These are phyloP conservation scores for Triplophysa rosa DNA, from an alignment of 2,113 vertebrate genomes.

Conservation along the genomic window DNA sequence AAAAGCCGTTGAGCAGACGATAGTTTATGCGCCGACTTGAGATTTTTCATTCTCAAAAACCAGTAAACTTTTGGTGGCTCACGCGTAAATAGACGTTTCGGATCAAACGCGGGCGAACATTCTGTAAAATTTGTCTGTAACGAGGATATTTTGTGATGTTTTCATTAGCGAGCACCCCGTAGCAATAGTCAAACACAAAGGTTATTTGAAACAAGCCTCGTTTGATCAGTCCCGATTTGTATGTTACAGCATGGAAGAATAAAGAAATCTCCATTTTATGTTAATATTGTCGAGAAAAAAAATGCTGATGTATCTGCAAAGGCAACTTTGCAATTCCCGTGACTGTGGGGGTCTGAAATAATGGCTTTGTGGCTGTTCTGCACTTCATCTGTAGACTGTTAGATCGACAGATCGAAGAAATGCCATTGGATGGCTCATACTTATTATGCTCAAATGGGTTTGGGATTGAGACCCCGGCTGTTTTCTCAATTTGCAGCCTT, in stretches of 20 bases:
- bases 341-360: constrained; percentile 76
- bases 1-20: not conserved
- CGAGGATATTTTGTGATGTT: not conserved
- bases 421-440: constrained; percentile 73
- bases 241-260: constrained; percentile 9
- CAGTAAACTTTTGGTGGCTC: not conserved
- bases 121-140: not conserved
- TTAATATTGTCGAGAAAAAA: constrained; percentile 59
- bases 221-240: constrained; percentile 19
- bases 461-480: constrained; percentile 73
- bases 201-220: constrained; percentile 18
- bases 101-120: not conserved
- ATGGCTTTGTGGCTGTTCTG: constrained; percentile 68
- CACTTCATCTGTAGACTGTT: constrained; percentile 70
- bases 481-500: constrained; percentile 75
- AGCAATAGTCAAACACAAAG: constrained; percentile 15
- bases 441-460: constrained; percentile 78
- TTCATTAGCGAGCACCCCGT: not conserved
- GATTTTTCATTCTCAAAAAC: not conserved
- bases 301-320: constrained; percentile 64
- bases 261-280: constrained; percentile 57
- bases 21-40: not conserved
- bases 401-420: constrained; percentile 67
- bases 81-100: not conserved
- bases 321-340: constrained; percentile 70